Base-by-base conservation (phyloP, 2,888 invertebrate species). In the Boloria selene region DNA sequence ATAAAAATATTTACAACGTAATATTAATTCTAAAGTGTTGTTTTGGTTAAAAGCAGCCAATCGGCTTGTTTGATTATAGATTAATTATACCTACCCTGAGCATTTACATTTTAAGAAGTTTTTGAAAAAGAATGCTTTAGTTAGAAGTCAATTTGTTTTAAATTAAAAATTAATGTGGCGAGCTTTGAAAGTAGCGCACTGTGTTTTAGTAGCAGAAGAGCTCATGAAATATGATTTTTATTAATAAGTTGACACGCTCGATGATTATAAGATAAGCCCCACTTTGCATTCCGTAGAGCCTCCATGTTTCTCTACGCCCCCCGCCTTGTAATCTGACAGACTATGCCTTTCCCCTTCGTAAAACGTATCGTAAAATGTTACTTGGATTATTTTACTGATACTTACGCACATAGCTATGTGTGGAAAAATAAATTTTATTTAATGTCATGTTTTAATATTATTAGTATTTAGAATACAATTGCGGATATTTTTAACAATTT, bases 241-340 rank as follows among this genome's bases (percentile, higher is more conserved):
- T 92, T 92, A 92, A 92, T 92, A 92, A 92, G 84, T 90, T 90
- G 92, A 91, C 92, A 88, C 92, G 90, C 90, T 85, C 87, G 90
- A 92, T 91, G 92, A 92, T 92, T 92, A 92, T 89, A 86, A 90
- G 92, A 92, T 92, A 90, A 92, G 91, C 88, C 86, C 87, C 89
- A 88, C 87, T 92, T 92, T 90, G 88, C 91, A 92, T 92, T 90
- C 91, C 86, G 81, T 75, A 80, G 86, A 83, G 86, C 84, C 82
- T 81, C 77, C 85, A 83, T 86, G 88, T 91, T 90, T 86, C 86
- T 82, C 85, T 80, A 75, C 84, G 82, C 77, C 85, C 76, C 83
- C 75, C 74, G 70, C 73, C 70, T 75, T 78, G 84, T 88, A 88
- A 90, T 89, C 88, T 86, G 82, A 75, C 76, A 78, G 83, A 82